Base-by-base conservation (phyloP, 2,888 invertebrate species). In the Hypena proboscidalis region DNA sequence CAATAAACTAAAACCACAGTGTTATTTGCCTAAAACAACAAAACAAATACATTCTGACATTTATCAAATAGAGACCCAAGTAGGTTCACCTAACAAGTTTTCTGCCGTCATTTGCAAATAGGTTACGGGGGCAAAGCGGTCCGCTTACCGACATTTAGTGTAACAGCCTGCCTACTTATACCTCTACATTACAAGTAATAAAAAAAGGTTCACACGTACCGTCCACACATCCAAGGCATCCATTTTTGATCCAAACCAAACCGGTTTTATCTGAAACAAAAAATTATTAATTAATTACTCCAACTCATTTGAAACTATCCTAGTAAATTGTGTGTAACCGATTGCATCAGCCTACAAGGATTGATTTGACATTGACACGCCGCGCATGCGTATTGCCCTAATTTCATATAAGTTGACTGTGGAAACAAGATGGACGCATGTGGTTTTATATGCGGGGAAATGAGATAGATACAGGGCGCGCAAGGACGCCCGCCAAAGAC, bases 301-400 rank as follows among this genome's bases (percentile, higher is more conserved):
- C 45, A 42, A 54, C 57, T 57, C 59, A 62, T 70, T 67, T 58
- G 53, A 54, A 62, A 61, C 55, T 65, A 74, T 71, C 57, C 52
- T 47, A 61, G 58, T 62, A 63, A 68, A 67, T 63, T 55, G 63
- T 73, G 67, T 72, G 73, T 64, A 65, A 66, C 70, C 56, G 65
- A 82, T 84, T 90, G 90, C 90, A 90, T 87, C 87, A 84, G 85
- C 86, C 80, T 86, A 86, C 79, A 70, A 80, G 76, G 84, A 90
- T 90, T 90, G 90, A 90, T 90, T 90, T 89, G 90, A 90, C 90
- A 90, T 90, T 90, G 90, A 87, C 80, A 77, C 69, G 71, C 65
- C 71, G 78, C 90, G 90, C 90, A 90, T 90, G 90, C 90, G 90
- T 84, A 83, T 80, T 83, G 85, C 75, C 86, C 85, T 83, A 89